Conservation (phyloP, 2,888 invertebrate genomes). For the Drosophila barbarae region DNA sequence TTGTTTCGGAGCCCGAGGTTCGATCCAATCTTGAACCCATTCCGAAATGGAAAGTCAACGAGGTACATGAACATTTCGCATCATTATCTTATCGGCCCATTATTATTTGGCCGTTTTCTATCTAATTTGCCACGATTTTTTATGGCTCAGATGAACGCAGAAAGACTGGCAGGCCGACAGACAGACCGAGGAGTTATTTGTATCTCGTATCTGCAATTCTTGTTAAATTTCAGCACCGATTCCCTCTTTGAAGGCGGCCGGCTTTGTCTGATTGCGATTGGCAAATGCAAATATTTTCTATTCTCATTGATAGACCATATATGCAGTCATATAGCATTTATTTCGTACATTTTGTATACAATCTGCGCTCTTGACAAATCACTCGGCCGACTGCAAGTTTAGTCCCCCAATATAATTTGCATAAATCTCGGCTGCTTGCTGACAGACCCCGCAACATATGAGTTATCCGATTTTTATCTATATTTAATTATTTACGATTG, state of each 20-base stretch:
- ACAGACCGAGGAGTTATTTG: conserved; percentile 23
- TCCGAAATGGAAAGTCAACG: conserved; percentile 67
- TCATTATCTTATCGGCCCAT: conserved; percentile 64
- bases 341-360: conserved; percentile 9
- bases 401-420: conserved; percentile 50
- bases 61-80: conserved; percentile 38
- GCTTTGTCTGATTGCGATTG: conserved; percentile 31
- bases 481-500: conserved; percentile 71
- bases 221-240: conserved; percentile 39
- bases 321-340: conserved; percentile 8
- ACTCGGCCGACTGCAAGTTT: conserved; percentile 35
- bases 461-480: conserved; percentile 72
- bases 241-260: conserved; percentile 63
- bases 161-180: conserved; percentile 3
- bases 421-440: conserved; percentile 54
- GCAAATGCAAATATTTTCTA: conserved; percentile 48
- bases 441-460: conserved; percentile 58
- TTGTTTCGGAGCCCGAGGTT: conserved; percentile 16
- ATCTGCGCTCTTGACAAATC: conserved; percentile 35
- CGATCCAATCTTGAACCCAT: conserved; percentile 68
- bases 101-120: conserved; percentile 38
- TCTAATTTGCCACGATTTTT: conserved; percentile 51
- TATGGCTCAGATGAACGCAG: conserved; percentile 50
- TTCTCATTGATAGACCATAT: conserved; percentile 21
- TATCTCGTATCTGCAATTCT: conserved; percentile 52